phyloP scores from a whole-genome alignment of 2,797 vertebrate species.

The Onychomys leucogaster region DNA sequence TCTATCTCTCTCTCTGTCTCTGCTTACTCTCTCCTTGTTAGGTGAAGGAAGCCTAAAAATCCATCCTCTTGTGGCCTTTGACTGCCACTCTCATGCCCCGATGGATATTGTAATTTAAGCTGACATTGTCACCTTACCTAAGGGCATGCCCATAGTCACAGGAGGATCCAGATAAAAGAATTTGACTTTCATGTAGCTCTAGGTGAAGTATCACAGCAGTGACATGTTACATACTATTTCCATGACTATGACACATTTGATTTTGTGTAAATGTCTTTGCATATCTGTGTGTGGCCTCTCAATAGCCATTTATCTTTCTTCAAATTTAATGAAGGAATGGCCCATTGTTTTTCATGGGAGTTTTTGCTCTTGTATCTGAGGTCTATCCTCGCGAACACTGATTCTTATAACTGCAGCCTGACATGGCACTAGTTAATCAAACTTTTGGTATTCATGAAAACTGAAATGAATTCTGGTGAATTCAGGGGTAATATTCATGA shows the following conservation, averaged over 20 bases:
- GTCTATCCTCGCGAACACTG: too few species aligned
- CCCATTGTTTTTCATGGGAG: neutral
- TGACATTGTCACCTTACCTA: neutral
- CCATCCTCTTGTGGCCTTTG: neutral
- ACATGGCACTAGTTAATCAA: too few species aligned
- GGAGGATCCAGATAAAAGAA: too few species aligned
- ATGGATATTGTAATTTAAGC: neutral
- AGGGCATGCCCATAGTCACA: too few species aligned
- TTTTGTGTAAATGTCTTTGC: neutral
- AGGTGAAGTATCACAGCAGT: neutral
- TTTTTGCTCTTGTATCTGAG: neutral
- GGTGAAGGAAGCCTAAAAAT: neutral
- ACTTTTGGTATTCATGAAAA: too few species aligned
- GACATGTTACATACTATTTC: neutral
- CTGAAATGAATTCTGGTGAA: too few species aligned
- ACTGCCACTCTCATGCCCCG: neutral
- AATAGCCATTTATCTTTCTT: neutral
- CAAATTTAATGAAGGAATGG: neutral
- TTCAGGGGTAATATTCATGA: too few species aligned
- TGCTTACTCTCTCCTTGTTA: too few species aligned
- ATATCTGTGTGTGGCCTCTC: neutral
- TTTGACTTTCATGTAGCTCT: too few species aligned
- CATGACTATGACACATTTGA: neutral
- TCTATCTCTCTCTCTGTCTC: too few species aligned
- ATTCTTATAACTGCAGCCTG: too few species aligned